Evolutionary conservation across 2,888 invertebrate genomes (phyloP).

Genomic region (Eupeodes luniger): DNA sequence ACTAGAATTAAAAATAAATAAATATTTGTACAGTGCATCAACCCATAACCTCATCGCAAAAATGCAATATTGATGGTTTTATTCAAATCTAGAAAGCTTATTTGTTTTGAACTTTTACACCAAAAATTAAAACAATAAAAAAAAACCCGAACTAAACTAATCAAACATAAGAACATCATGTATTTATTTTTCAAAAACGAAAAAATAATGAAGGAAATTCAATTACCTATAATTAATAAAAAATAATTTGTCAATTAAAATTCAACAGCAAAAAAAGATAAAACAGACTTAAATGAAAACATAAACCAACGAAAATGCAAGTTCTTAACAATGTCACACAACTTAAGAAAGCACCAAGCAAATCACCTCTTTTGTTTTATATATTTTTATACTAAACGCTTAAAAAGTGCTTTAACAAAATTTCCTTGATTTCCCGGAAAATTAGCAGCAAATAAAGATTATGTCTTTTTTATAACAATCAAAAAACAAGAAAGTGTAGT

Average conservation of each 20-base stretch:
- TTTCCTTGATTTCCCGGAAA: conserved; percentile 53
- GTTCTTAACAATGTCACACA: conserved; percentile 49
- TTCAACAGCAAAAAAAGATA: neutral
- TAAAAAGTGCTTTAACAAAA: conserved; percentile 11
- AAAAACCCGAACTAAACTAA: neutral
- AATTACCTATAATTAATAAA: conserved; percentile 5
- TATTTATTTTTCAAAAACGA: conserved; percentile 30
- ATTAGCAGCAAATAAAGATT: conserved; percentile 20
- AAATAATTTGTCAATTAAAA: conserved; percentile 23
- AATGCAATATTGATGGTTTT: conserved; percentile 14
- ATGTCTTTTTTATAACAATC: conserved; percentile 30
- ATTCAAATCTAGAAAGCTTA: neutral
- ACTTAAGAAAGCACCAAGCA: conserved; percentile 45
- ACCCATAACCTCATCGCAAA: conserved; percentile 57
- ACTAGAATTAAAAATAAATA: conserved; percentile 7
- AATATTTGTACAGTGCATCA: conserved; percentile 21
- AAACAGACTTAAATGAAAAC: conserved; percentile 35
- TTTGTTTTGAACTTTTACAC: neutral
- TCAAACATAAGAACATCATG: conserved; percentile 20
- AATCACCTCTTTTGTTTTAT: conserved; percentile 52
- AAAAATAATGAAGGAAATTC: conserved; percentile 7
- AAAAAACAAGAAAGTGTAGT: conserved; percentile 48
- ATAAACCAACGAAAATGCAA: conserved; percentile 50
- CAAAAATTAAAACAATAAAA: conserved; percentile 13
- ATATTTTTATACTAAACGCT: conserved; percentile 44